Base-by-base conservation (phyloP, 2,888 invertebrate genomes). In the Lacanobia oleracea region DNA sequence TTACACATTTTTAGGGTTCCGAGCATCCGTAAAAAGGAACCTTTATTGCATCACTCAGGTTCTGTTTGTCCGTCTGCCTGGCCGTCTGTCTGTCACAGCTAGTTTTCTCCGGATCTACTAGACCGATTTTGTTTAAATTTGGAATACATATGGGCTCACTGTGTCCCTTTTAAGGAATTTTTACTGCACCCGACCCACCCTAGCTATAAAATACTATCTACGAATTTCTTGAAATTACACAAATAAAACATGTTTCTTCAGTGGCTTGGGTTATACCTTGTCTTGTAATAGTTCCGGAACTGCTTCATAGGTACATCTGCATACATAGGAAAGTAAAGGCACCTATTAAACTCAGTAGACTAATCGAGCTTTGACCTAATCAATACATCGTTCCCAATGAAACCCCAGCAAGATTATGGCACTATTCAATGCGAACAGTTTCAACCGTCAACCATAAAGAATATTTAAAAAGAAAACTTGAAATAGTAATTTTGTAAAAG, bases 401-500 rank as follows among this genome's bases (percentile, higher is more conserved):
- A 37, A 61, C n/a, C 37, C 21, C 21, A 48, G 53, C 18, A 37
- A 48, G 40, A 75, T 57, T 40, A 57, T 62, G 53, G n/a, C 59
- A 14, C 6, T 27, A 8, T 5, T 18, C 33, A 27, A 48, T n/a
- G 45, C 10, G 18, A 54, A 12, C 33, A 61, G 51, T 53, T 27
- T n/a, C 33, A 68, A 21, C 50, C 59, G 48, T 51, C 18, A 48
- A 43, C 43, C 37, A 43, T 67, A 67, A 73, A 70, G 23, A 67
- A 81, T 73, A 61, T 82, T 60, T 63, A 59, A 72, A 59, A 59
- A 59, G 40, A 59, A 40, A 79, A 48, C 21, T 62, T 61, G n/a
- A 62, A 72, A 67, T 66, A 48, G 63, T 66, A 64, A 74, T 79
- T 72, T 77, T 62, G 60, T 60, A 75, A 83, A 62, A 79, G 65